Percentiles rank a stretch among this genome's conserved stretches.
Conservation (phyloP, 2,888 invertebrate genomes). For the Aromia moschata region DNA sequence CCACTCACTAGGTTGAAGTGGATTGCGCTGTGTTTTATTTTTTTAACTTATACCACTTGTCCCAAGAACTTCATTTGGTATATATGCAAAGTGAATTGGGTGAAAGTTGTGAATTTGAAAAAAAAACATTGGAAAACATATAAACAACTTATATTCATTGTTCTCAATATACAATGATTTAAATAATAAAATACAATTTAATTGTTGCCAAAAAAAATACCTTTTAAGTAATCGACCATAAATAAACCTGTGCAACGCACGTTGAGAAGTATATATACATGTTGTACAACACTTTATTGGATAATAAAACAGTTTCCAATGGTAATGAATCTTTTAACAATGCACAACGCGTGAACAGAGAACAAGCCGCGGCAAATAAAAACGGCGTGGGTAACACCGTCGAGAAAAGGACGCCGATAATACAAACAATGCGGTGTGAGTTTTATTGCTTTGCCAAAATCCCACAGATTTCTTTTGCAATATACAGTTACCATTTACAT, state of each 20-base stretch:
- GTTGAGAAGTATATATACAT: not conserved
- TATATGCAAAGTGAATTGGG: too few relatives aligned
- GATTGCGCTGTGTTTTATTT: too few relatives aligned
- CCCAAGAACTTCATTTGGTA: too few relatives aligned
- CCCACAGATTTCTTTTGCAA: slow-evolving; percentile 11
- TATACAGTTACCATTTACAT: slow-evolving; percentile 9
- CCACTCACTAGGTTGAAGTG: too few relatives aligned
- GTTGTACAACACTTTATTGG: not conserved
- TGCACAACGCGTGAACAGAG: not conserved
- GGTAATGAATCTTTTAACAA: not conserved
- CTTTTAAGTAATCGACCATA: too few relatives aligned
- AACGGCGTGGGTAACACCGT: slow-evolving; percentile 9
- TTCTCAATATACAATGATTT: too few relatives aligned
- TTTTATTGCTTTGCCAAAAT: slow-evolving; percentile 21
- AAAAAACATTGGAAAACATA: too few relatives aligned
- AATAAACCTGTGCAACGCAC: not conserved
- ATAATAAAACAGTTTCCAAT: not conserved
- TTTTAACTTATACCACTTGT: too few relatives aligned
- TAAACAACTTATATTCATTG: too few relatives aligned
- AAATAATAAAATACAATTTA: too few relatives aligned
- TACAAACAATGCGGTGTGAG: not conserved
- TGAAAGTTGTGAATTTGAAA: too few relatives aligned
- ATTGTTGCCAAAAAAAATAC: too few relatives aligned
- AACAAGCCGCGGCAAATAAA: not conserved
- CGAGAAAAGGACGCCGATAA: not conserved